These are phyloP conservation scores for Lutjanus campechanus DNA, from an alignment of 2,797 vertebrate genomes.

Conservation along the genomic window DNA sequence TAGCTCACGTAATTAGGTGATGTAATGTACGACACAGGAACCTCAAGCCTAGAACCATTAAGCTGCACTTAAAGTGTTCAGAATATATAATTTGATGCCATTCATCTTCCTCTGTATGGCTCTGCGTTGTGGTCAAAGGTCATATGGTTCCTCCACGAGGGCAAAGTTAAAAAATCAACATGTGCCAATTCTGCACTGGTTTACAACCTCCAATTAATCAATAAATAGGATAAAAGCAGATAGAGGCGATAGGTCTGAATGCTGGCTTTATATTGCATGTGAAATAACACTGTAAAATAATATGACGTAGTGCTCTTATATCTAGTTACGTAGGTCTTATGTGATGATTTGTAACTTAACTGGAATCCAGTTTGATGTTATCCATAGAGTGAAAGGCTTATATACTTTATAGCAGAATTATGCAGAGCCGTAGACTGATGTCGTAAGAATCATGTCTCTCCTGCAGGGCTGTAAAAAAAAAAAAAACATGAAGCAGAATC, in stretches of 20 bases:
- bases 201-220: conserved; percentile 42
- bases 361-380: conserved; percentile 28
- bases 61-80: conserved; percentile 58
- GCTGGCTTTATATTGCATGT: neutral
- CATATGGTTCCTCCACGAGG: conserved; percentile 27
- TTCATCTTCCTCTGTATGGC: conserved; percentile 47
- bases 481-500: conserved; percentile 53
- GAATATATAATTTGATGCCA: conserved; percentile 51
- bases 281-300: conserved; percentile 31
- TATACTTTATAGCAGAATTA: conserved; percentile 39
- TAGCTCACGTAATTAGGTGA: conserved; percentile 73
- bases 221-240: conserved; percentile 20
- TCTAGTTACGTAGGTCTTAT: neutral
- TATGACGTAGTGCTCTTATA: conserved; percentile 15
- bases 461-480: conserved; percentile 55
- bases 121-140: conserved; percentile 44
- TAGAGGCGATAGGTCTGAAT: neutral
- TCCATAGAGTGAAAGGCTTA: conserved; percentile 10
- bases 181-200: conserved; percentile 32
- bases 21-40: conserved; percentile 65
- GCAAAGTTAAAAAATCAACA: conserved; percentile 37
- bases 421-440: conserved; percentile 34
- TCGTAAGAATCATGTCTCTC: conserved; percentile 41
- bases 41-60: conserved; percentile 57
- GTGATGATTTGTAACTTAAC: conserved; percentile 28